Percentiles rank a stretch among this genome's conserved stretches.
Conservation (phyloP, 2,113 vertebrate genomes). For the Chaetops frenatus region DNA sequence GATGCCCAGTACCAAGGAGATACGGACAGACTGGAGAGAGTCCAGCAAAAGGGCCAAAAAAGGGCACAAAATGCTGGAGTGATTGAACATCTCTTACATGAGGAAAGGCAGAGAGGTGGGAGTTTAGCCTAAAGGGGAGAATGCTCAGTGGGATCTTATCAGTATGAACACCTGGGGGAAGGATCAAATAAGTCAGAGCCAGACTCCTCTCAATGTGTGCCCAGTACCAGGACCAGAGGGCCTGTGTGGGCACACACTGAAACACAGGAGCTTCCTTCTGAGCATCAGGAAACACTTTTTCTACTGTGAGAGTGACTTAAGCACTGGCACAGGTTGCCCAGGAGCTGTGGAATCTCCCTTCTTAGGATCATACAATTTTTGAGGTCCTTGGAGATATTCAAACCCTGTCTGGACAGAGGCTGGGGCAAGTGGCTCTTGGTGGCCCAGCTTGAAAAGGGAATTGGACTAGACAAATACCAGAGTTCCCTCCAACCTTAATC, state of each 20-base stretch:
- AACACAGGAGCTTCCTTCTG: neutral
- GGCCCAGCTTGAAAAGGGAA: neutral
- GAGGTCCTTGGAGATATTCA: neutral
- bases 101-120: neutral
- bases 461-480: neutral
- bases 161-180: neutral
- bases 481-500: neutral
- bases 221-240: neutral
- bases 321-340: neutral
- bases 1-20: neutral
- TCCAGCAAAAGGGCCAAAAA: neutral
- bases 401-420: neutral
- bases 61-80: neutral
- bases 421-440: neutral
- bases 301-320: too few relatives aligned
- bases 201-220: neutral
- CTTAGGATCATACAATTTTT: neutral
- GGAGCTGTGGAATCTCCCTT: neutral
- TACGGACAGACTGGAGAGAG: neutral
- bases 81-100: neutral
- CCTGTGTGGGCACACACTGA: neutral
- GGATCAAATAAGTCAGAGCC: neutral
- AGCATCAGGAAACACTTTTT: neutral
- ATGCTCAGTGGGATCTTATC: neutral
- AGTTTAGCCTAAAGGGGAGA: neutral